These are phyloP conservation scores for Isaurus tuberculatus DNA, from an alignment of 92 coral and sea anemone species.

Conservation along the genomic window DNA sequence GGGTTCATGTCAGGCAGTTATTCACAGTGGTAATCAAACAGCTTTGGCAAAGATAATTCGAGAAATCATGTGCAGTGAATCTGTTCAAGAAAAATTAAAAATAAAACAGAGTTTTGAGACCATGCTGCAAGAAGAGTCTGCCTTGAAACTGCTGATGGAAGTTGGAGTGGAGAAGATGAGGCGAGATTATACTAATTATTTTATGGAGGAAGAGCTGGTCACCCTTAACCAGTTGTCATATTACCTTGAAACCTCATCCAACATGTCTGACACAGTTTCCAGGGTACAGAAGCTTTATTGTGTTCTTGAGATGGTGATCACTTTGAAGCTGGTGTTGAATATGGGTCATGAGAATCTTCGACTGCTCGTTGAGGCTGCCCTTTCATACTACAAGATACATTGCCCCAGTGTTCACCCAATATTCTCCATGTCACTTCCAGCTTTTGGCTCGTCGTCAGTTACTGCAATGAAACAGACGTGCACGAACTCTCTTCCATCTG, in stretches of 20 bases:
- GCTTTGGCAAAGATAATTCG: slow-evolving; percentile 80
- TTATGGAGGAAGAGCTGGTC: slow-evolving; percentile 85
- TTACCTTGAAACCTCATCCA: slow-evolving; percentile 57
- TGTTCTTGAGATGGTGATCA: slow-evolving; percentile 80
- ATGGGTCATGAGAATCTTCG: slow-evolving; percentile 83
- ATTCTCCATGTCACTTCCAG: slow-evolving; percentile 93
- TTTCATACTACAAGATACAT: slow-evolving; percentile 78
- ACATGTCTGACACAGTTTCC: slow-evolving; percentile 63
- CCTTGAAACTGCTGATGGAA: slow-evolving; percentile 76
- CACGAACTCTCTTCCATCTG: slow-evolving; percentile 71
- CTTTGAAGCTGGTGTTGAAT: slow-evolving; percentile 77
- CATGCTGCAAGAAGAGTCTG: slow-evolving; percentile 50
- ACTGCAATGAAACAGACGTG: slow-evolving; percentile 81
- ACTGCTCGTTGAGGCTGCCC: slow-evolving; percentile 77
- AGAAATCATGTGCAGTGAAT: slow-evolving; percentile 78
- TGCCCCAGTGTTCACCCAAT: slow-evolving; percentile 67
- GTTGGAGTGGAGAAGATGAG: slow-evolving; percentile 87
- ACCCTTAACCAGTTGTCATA: slow-evolving; percentile 84
- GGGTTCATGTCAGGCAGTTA: slow-evolving; percentile 84
- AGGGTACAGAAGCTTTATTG: slow-evolving; percentile 85
- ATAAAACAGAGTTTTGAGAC: slow-evolving; percentile 55
- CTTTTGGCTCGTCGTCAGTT: slow-evolving; percentile 87
- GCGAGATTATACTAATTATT: slow-evolving; percentile 84
- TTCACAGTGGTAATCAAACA: slow-evolving; percentile 83
- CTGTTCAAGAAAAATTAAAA: slow-evolving; percentile 66